Evolutionary conservation across 2,888 invertebrate species (phyloP).

Genomic region (Macrophya annulata): DNA sequence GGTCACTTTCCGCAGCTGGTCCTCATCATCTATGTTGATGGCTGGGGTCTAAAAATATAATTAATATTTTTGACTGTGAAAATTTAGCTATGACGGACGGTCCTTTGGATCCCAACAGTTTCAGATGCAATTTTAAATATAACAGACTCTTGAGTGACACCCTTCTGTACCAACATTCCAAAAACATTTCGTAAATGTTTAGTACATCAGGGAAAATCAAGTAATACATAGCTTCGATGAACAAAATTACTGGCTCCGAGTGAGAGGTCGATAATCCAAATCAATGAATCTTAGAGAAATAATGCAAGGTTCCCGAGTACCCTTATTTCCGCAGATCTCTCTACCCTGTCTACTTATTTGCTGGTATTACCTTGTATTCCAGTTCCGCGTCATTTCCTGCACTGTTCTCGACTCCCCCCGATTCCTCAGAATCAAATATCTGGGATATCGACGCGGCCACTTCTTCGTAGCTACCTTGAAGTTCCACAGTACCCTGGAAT

Average conservation of each 20-base stretch:
- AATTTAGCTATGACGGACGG: no score
- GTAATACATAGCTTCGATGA: not conserved
- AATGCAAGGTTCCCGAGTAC: not conserved
- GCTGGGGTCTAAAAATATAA: not conserved
- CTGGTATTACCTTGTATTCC: not conserved
- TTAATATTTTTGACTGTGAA: no score
- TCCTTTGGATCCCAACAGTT: not conserved
- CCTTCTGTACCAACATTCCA: no score
- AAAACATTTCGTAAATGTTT: not conserved
- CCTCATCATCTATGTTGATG: not conserved
- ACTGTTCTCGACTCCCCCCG: conserved; percentile 42
- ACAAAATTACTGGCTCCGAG: no score
- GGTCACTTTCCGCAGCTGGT: not conserved
- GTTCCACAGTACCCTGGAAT: conserved; percentile 69
- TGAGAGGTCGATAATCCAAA: no score
- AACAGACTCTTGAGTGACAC: no score
- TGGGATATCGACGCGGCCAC: conserved; percentile 72
- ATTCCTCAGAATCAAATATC: conserved; percentile 62
- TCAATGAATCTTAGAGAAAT: no score
- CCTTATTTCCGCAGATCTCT: not conserved
- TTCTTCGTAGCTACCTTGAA: conserved; percentile 75
- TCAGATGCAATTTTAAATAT: not conserved
- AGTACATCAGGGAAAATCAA: not conserved
- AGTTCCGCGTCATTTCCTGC: not conserved
- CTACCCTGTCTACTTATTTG: not conserved